Percentiles rank a stretch among this genome's conserved stretches.
Evolutionary conservation across 2,888 invertebrate species (phyloP).

Genomic region (Chymomyza caudatula): DNA sequence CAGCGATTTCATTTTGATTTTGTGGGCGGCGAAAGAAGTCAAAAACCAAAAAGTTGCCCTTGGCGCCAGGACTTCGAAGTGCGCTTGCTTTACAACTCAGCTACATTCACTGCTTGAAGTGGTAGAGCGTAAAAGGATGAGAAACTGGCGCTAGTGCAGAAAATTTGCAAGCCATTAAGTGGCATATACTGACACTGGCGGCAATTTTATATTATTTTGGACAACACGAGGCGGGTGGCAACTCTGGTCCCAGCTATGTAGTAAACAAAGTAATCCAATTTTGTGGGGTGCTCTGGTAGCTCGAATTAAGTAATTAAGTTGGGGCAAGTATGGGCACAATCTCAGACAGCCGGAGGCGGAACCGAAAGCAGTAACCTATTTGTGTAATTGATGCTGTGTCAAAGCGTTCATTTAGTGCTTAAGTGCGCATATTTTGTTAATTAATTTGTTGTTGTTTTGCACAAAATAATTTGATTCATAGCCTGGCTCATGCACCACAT

Average conservation of each 20-base stretch:
- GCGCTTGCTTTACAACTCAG: not conserved
- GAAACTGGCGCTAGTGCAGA: not conserved
- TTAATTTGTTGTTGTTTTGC: constrained; percentile 26
- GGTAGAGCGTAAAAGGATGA: not conserved
- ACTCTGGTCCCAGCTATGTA: constrained; percentile 8
- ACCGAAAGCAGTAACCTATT: constrained; percentile 10
- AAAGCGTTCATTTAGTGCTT: constrained; percentile 63
- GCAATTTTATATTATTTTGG: not conserved
- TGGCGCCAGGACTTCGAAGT: not conserved
- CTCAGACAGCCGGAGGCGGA: not conserved
- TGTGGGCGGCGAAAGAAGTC: not conserved
- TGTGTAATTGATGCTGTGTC: constrained; percentile 68
- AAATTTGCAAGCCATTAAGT: constrained; percentile 20
- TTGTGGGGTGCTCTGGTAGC: constrained; percentile 35
- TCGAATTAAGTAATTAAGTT: constrained; percentile 70
- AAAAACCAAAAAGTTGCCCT: not conserved
- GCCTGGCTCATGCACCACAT: constrained; percentile 18
- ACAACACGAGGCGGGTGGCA: not conserved
- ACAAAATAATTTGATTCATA: constrained; percentile 26
- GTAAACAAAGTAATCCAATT: constrained; percentile 71
- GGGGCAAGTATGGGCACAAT: not conserved
- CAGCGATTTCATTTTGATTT: not conserved
- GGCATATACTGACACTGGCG: constrained; percentile 12
- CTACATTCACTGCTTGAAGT: too few relatives aligned
- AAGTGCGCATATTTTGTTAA: constrained; percentile 44